These are phyloP conservation scores for Rhabdomys dilectus DNA, from an alignment of 2,113 vertebrate species.

Conservation along the genomic window DNA sequence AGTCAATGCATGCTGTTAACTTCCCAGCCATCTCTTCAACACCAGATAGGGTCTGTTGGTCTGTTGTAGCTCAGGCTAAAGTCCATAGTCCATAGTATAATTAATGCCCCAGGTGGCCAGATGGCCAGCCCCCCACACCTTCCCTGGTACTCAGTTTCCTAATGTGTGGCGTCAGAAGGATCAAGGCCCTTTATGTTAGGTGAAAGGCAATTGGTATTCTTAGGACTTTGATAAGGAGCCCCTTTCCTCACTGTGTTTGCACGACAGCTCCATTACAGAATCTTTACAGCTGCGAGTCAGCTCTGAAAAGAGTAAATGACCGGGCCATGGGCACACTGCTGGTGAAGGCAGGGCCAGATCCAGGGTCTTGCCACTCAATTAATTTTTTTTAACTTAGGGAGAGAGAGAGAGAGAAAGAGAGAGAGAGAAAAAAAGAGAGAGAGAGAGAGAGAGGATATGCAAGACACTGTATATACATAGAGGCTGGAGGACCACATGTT, in stretches of 20 bases:
- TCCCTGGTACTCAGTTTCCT: neutral
- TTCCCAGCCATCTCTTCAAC: neutral
- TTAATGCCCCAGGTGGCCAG: neutral
- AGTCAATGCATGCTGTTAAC: too few relatives aligned
- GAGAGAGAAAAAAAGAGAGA: neutral
- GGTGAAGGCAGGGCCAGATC: neutral
- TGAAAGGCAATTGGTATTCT: neutral
- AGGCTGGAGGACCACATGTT: too few relatives aligned
- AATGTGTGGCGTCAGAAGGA: neutral
- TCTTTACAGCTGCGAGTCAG: neutral
- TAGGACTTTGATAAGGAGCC: neutral
- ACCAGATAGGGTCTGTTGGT: neutral
- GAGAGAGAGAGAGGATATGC: neutral
- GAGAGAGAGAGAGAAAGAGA: neutral
- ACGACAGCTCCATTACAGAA: accelerated
- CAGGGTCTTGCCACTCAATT: neutral
- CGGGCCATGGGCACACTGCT: neutral
- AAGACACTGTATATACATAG: neutral
- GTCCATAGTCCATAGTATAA: neutral
- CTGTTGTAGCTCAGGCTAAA: neutral
- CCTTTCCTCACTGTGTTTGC: too few relatives aligned
- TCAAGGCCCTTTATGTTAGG: neutral
- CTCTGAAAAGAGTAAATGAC: neutral
- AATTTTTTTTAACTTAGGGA: neutral
- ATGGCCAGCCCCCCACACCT: neutral